Evolutionary conservation across 2,888 invertebrate species (phyloP).

Genomic region (Poecilus cupreus): DNA sequence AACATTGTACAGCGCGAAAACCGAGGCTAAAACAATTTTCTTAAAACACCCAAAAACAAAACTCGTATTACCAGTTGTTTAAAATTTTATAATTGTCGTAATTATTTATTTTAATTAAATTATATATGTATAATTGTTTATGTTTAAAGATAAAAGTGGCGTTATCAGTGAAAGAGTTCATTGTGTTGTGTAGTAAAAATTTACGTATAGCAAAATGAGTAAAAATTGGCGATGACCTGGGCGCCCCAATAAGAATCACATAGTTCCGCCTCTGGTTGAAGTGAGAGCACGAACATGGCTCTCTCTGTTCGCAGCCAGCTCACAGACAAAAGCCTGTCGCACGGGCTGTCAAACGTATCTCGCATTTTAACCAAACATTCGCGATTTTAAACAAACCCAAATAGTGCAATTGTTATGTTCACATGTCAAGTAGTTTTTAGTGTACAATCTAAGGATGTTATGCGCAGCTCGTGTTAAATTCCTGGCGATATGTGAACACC

Average conservation of each 20-base stretch:
- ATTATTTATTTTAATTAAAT: too few species aligned
- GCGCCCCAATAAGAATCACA: conserved; percentile 20
- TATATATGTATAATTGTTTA: too few species aligned
- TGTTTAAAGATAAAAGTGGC: too few species aligned
- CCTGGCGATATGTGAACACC: conserved; percentile 14
- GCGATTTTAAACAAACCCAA: neutral
- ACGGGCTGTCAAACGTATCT: conserved; percentile 60
- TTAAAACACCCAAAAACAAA: too few species aligned
- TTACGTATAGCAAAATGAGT: too few species aligned
- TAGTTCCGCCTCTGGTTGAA: conserved; percentile 24
- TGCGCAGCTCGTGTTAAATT: neutral
- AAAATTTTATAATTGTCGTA: too few species aligned
- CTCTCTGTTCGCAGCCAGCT: conserved; percentile 54
- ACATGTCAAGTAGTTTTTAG: neutral
- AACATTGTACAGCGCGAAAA: too few species aligned
- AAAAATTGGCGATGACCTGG: neutral
- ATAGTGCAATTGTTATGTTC: neutral
- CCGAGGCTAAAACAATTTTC: too few species aligned
- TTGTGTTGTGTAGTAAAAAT: too few species aligned
- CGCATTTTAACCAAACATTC: conserved; percentile 41
- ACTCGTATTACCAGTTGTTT: too few species aligned
- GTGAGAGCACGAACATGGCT: conserved; percentile 52
- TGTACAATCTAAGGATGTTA: conserved; percentile 8
- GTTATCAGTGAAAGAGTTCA: neutral
- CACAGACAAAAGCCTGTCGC: conserved; percentile 60